Evolutionary conservation across 2,797 vertebrate genomes (phyloP).

Genomic region (Cheirogaleus major): DNA sequence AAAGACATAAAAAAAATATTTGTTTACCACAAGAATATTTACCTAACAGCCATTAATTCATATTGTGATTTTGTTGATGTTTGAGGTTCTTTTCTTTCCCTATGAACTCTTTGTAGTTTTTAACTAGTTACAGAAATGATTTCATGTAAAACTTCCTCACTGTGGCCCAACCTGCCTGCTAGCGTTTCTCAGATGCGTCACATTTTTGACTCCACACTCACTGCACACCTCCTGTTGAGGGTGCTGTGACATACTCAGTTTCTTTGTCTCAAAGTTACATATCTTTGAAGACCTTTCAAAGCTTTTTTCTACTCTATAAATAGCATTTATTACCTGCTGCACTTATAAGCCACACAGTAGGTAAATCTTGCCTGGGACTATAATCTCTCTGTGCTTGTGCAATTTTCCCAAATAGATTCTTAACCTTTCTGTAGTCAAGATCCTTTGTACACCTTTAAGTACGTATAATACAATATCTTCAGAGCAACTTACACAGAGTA

Average conservation of each 20-base stretch:
- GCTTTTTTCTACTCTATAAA: background rate
- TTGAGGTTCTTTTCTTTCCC: background rate
- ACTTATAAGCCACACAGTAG: background rate
- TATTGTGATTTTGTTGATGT: background rate
- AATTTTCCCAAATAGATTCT: background rate
- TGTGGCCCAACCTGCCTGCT: background rate
- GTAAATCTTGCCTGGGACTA: background rate
- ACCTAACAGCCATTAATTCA: background rate
- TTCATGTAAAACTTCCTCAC: background rate
- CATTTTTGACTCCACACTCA: background rate
- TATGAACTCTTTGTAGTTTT: background rate
- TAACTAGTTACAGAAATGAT: background rate
- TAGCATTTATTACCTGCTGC: background rate
- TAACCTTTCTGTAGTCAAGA: background rate
- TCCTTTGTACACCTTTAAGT: background rate
- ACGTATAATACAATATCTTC: background rate
- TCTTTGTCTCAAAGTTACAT: background rate
- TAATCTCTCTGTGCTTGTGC: background rate
- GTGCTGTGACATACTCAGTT: background rate
- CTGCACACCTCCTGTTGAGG: background rate
- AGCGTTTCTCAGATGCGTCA: background rate
- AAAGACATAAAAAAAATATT: background rate
- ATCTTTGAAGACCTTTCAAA: background rate
- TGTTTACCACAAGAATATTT: background rate
- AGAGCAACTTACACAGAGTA: background rate